Base-by-base conservation (phyloP, 2,113 vertebrate genomes). In the Corapipo altera region DNA sequence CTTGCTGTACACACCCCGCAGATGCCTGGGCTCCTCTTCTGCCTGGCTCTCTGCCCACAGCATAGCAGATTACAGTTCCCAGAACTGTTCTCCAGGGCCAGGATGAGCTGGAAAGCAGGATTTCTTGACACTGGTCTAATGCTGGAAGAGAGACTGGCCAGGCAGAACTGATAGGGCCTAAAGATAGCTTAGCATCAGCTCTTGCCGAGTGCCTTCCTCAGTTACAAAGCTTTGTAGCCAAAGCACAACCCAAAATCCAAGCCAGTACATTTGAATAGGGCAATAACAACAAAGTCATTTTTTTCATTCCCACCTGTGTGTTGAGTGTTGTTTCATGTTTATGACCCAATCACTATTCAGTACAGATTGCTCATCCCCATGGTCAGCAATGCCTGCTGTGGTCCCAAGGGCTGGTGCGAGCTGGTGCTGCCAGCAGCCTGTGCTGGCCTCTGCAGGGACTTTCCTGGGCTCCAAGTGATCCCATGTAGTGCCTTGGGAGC, bases 331-430 rank as follows among this genome's bases (percentile, higher is more conserved):
- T 59, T 91, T 52, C 0, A 0, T 28, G 27, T 48, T 91, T 73
- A 69, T 18, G 35, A 55, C 9, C 12, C 30, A n/a, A 35, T 52
- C 48, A 14, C 54, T 33, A 5, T 32, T 73, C 0, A 1, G 28
- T 17, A 18, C 16, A 24, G 44, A 27, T 35, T 2, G 2, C 59
- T 37, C 37, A 27, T 26, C 28, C 32, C 52, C 0, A 0, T 6
- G 23, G 37, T 15, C 7, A 5, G 54, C 3, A 11, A 35, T 67
- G 55, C 23, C 22, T 39, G 23, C 15, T 5, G 0, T 8, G 8
- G 41, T 61, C 37, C 46, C 7, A 0, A 37, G 82, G 62, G 28
- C 12, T 0, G 1, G 11, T 22, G n/a, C 0, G 3, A 73, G 52
- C 30, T 46, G 48, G 22, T 20, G n/a, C 41, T 75, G 77, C 32